Evolutionary conservation across 2,797 vertebrate genomes (phyloP), one percentile per base, ranked within the genome.

Genomic region (Borostomias antarcticus): DNA sequence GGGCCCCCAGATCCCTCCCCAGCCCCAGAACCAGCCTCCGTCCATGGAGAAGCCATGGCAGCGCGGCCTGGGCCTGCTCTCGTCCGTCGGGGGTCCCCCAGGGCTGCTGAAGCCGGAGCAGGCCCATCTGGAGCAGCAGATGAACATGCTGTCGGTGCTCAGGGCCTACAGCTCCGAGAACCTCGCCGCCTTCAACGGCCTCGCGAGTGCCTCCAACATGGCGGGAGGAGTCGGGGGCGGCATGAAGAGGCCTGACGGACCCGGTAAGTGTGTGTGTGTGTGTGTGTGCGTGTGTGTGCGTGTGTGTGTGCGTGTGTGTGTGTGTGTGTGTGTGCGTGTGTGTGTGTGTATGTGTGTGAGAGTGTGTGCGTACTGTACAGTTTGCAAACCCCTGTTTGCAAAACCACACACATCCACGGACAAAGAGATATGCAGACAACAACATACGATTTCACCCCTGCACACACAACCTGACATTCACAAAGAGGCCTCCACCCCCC

Each of bases 231-330:
- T 87, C 67, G 75, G 80, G 7, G 93, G 94, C 86, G 94, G 91
- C 92, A 92, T 95, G 93, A 99, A 98, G 94, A 95, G 96, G 94
- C 92, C 93, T 82, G 97, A 99, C 86, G 93, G 94, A 92, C 93
- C 96, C 90, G 96, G 97, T 99, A 93, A 98, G 97, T 97, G 91
- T 68, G 70, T 77, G 48, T 76, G 40, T 5, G 40, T 43, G 40
- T 43, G 11, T 10, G 37, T 2, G 37, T 40, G 37, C 15, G 40
- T 17, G 40, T 43, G 40, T 17, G 40, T 43, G n/a, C 23, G 48
- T 26, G 48, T 25, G 48, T 10, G 48, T 51, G 48, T 10, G 7
- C 25, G 48, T 26, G 50, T 13, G 8, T 26, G 50, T 52, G 2
- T 26, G 50, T 51, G 19, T 26, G 8, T 9, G 4, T 10, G 21